These are phyloP conservation scores for Liodrosophila aerea DNA, from an alignment of 2,888 invertebrate species.

Conservation along the genomic window DNA sequence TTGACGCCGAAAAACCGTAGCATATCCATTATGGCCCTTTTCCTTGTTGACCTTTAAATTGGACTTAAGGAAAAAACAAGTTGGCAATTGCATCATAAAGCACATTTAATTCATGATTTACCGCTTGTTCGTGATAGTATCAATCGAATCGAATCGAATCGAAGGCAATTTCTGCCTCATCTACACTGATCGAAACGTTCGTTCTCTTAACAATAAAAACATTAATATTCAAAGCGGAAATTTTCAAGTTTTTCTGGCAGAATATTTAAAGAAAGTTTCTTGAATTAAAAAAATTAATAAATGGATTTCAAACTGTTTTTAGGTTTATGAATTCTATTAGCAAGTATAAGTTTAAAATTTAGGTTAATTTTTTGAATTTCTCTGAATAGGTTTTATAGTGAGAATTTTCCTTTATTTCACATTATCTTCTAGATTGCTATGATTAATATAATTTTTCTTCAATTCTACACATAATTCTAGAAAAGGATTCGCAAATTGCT, in stretches of 20 bases:
- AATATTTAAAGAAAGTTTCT: no score
- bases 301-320: not conserved
- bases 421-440: not conserved
- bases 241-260: no score
- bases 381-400: no score
- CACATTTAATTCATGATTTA: constrained; percentile 64
- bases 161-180: constrained; percentile 6
- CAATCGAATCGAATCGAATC: constrained; percentile 24
- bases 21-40: no score
- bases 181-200: constrained; percentile 2
- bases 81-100: constrained; percentile 67
- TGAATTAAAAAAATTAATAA: not conserved
- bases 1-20: constrained; percentile 45
- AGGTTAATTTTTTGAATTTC: not conserved
- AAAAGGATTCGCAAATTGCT: no score
- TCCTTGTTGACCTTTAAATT: constrained; percentile 42
- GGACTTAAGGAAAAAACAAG: constrained; percentile 15
- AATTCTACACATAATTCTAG: no score
- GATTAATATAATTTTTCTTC: no score
- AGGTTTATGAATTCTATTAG: no score
- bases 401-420: not conserved
- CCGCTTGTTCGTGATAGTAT: constrained; percentile 45
- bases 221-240: no score
- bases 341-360: not conserved
- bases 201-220: not conserved